Base-by-base conservation (phyloP, 2,797 vertebrate genomes). In the Antrozous pallidus region DNA sequence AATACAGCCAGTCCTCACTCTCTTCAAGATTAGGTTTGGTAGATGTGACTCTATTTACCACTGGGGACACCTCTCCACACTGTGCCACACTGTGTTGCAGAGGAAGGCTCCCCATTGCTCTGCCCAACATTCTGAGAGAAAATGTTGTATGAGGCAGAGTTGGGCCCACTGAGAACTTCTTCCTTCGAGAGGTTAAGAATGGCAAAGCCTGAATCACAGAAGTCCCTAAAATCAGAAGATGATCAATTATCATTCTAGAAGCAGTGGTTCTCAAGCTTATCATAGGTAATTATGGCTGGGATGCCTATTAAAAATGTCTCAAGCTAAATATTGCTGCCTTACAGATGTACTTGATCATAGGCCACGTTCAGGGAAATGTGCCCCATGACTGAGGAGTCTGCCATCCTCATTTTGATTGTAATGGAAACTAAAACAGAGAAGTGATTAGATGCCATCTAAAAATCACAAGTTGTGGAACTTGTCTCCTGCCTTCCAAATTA, bases 401-500 rank as follows among this genome's bases (percentile, higher is more conserved):
- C 38, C 38, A 80, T 20, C 3, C 3, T 75, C 47, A 26, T 80
- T 88, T 93, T 78, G 40, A 73, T 47, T 5, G 26, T 73, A 56
- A 88, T 95, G 20, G 40, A 91, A 61, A 93, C 9, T 31, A 40
- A 88, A 65, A 9, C 24, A 69, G 40, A 84, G 2, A 31, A 40
- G 70, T 65, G 49, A 88, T 67, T 31, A 49, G 85, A 92, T 78
- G 31, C 20, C 33, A 75, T 36, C 10, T 18, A 83, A 97, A 65
- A 61, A 40, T 71, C 42, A 82, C 24, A 74, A n/a, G 8, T 61
- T 20, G 58, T 58, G 33, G 22, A 86, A 86, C 38, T 89, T 77
- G 36, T 83, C 26, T 82, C 24, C 40, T 69, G 65, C 65, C 42
- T 94, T 95, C 70, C 75, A 89, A 61, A 69, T 56, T 38, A 86